phyloP scores from a whole-genome alignment of 1,140 invertebrate species.

The Tetraneura akinire region DNA sequence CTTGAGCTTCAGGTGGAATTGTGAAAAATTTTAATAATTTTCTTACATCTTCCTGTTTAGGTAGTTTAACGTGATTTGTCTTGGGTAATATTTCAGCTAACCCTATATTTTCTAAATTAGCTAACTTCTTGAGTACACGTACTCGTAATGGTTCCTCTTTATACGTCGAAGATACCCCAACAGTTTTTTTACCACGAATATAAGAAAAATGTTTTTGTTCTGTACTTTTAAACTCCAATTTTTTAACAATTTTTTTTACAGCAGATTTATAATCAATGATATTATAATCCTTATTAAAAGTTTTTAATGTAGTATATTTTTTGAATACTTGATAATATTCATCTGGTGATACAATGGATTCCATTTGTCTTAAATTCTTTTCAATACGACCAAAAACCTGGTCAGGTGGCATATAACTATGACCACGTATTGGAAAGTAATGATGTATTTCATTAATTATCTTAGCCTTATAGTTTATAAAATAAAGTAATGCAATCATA shows the following conservation, averaged over 20 bases:
- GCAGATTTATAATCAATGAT: not conserved
- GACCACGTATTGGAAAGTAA: not conserved
- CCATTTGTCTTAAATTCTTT: not conserved
- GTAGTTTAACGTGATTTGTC: not conserved
- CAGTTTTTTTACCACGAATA: not conserved
- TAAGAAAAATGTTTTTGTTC: constrained; percentile 1
- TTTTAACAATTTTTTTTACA: constrained; percentile 20
- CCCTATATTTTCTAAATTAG: not conserved
- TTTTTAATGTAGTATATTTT: not conserved
- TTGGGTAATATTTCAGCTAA: constrained; percentile 6
- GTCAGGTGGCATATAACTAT: not conserved
- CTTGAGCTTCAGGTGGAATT: not conserved
- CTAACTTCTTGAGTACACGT: not conserved
- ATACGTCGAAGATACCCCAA: not conserved
- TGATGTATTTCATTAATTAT: not conserved
- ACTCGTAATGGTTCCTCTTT: not conserved
- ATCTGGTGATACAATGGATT: not conserved
- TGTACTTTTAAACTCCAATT: not conserved
- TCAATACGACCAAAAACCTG: not conserved
- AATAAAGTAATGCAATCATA: not conserved
- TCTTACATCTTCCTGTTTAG: constrained; percentile 10
- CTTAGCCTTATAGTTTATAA: constrained; percentile 1
- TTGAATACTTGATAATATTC: not conserved
- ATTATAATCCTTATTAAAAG: not conserved
- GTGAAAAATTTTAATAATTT: constrained; percentile 9